These are phyloP conservation scores for Cirrhinus mrigala DNA, from an alignment of 2,797 vertebrate genomes.

Conservation along the genomic window DNA sequence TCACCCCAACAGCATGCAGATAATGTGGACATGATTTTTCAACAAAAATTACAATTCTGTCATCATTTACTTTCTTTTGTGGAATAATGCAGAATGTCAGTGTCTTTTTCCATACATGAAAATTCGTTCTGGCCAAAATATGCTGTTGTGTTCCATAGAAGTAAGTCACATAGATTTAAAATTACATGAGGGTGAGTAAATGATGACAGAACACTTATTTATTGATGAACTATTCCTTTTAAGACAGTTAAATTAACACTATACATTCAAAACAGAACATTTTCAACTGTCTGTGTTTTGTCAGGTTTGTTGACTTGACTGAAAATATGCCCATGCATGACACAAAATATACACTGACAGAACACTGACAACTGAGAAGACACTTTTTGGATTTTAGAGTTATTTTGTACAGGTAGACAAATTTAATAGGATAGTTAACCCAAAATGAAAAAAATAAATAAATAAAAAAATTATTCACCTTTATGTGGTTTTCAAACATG, in stretches of 20 bases:
- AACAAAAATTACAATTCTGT: background rate
- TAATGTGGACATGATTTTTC: conserved; percentile 60
- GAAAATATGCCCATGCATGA: background rate
- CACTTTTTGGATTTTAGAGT: too few relatives aligned
- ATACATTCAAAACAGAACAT: background rate
- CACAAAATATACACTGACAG: background rate
- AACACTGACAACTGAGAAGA: background rate
- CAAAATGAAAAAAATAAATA: background rate
- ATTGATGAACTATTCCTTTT: background rate
- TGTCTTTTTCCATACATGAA: background rate
- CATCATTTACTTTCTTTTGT: background rate
- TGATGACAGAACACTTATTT: background rate
- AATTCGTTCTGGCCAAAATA: background rate
- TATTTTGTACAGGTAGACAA: background rate
- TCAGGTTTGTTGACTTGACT: background rate
- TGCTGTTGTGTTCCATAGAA: background rate
- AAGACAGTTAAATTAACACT: background rate
- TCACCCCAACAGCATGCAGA: conserved; percentile 73
- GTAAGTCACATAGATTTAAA: background rate
- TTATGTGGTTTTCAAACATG: background rate
- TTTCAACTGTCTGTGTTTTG: background rate
- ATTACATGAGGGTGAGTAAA: background rate
- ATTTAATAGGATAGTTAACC: background rate
- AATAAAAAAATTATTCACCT: background rate
- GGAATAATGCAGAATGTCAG: background rate